These are phyloP conservation scores for Podilymbus podiceps DNA, from an alignment of 2,113 vertebrate species.

Conservation along the genomic window DNA sequence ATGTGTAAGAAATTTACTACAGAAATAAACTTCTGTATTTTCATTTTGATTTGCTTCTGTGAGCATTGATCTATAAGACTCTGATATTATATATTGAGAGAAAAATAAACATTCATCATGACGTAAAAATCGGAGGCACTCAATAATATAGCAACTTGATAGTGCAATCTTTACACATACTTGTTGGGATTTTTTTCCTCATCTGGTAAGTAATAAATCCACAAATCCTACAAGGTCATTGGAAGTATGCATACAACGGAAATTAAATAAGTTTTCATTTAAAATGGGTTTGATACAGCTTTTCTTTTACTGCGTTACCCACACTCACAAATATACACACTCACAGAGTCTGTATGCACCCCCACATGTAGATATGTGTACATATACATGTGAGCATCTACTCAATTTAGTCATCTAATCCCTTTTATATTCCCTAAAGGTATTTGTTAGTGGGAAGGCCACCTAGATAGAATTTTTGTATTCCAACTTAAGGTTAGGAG, in stretches of 20 bases:
- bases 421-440: background rate
- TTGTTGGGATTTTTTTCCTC: background rate
- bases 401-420: background rate
- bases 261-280: background rate
- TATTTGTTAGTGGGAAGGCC: background rate
- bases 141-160: background rate
- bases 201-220: background rate
- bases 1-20: background rate
- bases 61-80: background rate
- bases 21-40: background rate
- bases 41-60: background rate
- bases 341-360: background rate
- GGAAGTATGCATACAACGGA: background rate
- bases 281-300: background rate
- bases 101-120: background rate
- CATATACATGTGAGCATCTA: background rate
- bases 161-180: background rate
- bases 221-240: background rate
- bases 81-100: background rate
- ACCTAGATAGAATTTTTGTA: background rate
- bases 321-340: background rate
- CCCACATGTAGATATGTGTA: background rate
- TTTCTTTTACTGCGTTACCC: background rate
- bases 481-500: background rate
- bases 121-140: background rate